Evolutionary conservation across 1,140 invertebrate genomes (phyloP).

Genomic region (Drosophila bocki): DNA sequence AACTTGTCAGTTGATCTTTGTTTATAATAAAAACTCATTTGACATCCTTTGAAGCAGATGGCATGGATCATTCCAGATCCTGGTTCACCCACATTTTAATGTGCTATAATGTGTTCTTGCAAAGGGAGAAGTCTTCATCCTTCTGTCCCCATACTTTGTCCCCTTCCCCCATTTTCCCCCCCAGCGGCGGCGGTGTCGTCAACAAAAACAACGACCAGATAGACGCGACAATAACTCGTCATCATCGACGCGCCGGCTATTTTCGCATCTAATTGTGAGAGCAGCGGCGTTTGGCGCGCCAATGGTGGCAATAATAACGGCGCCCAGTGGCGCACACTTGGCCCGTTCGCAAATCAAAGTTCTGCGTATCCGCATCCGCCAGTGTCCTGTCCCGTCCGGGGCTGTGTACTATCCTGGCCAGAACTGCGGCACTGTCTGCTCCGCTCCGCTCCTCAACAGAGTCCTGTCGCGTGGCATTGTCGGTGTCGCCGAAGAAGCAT

Average conservation of each 20-base stretch:
- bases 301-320: constrained; percentile 76
- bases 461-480: constrained; percentile 54
- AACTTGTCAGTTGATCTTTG: not conserved
- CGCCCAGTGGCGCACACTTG: constrained; percentile 62
- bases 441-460: constrained; percentile 9
- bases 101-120: not conserved
- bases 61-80: constrained; percentile 1
- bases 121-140: not conserved
- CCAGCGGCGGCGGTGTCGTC: constrained; percentile 24
- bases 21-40: not conserved
- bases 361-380: constrained; percentile 67
- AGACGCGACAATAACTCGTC: constrained; percentile 65
- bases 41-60: not conserved
- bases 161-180: not conserved
- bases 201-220: constrained; percentile 53
- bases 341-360: constrained; percentile 71
- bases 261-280: constrained; percentile 69
- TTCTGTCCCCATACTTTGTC: not conserved
- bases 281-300: constrained; percentile 75
- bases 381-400: constrained; percentile 12
- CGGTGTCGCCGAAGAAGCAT: constrained; percentile 53
- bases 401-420: constrained; percentile 29
- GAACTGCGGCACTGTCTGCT: constrained; percentile 38
- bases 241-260: constrained; percentile 66
- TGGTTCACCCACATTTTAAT: constrained; percentile 11